Evolutionary conservation across 92 coral and sea anemone species (phyloP), one percentile per base, ranked within the genome.

Genomic region (Heteractis magnifica): DNA sequence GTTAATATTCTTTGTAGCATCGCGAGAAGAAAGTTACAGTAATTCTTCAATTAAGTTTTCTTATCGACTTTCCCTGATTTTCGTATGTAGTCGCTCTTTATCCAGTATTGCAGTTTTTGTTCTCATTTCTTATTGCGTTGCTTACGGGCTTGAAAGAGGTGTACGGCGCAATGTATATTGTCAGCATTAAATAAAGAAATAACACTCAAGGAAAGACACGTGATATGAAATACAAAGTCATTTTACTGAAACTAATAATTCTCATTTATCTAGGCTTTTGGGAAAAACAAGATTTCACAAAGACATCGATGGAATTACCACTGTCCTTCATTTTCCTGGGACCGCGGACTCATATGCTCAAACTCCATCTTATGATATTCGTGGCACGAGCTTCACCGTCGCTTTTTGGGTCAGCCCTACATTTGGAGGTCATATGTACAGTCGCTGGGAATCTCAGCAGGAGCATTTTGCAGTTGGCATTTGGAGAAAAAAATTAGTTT

Each of bases 321-420:
- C 51, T 75, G 79, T 75, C 23, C 79, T 75, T 10, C 79, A 75
- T 13, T 11, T 75, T 18, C 79, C 79, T 48, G 51, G 23, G 4
- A 49, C 79, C 11, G 21, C 10, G 10, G 56, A 4, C 56, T 75
- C 79, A 21, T 10, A 75, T 49, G 79, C 79, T 21, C 14, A 50
- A 21, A 53, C 60, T n/a, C 79, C 79, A 50, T 50, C 60, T 6
- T 50, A 16, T 20, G 56, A 50, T 53, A 50, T 75, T 16, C 56
- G 60, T n/a, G 44, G 56, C 12, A 50, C 79, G 0, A 14, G 56
- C 55, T 75, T 75, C 48, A 16, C 55, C 18, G 48, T 50, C 15
- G 48, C 60, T 41, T 68, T 68, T 23, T 68, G 73, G 73, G 73
- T 44, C 73, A 68, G 21, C 9, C 73, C 20, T 21, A 4, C 13